Base-by-base conservation (phyloP, 2,888 invertebrate genomes). In the Orgyia antiqua region DNA sequence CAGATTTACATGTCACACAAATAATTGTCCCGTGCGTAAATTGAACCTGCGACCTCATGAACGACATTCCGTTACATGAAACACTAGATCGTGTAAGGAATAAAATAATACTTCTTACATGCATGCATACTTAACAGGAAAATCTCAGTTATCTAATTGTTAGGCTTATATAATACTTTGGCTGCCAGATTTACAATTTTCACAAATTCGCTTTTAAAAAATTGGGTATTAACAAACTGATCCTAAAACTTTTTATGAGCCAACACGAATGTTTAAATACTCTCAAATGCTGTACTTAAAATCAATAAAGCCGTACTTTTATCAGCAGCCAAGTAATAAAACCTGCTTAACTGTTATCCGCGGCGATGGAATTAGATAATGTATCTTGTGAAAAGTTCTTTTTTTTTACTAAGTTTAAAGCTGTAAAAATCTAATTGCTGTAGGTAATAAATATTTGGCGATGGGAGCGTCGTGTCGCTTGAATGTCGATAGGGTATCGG, bases 291-390 rank as follows among this genome's bases (percentile, higher is more conserved):
- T 60, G 66, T 64, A 67, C 72, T 78, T 76, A 77, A 79, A 80
- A 78, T 79, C 79, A 80, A 80, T 84, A 79, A 82, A 78, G 51
- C 64, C 67, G 76, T 79, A 75, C 68, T 78, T 78, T 75, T 75
- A 77, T 77, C 76, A 78, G 61, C 69, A 65, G 64, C 57, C 58
- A 59, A 61, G 80, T 76, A 77, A 83, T 84, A 84, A 84, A 83
- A 77, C 52, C 63, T 63, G 60, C 66, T 80, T 83, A 76, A 82
- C 60, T 76, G 77, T 75, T 71, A 80, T 76, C 75, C 73, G 56
- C 50, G 67, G 65, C 70, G 68, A 72, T 73, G 63, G 71, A 80
- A 80, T 79, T 72, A 73, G 73, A 73, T 75, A 77, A 78, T 78
- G 72, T 73, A 74, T 78, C 73, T 74, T 66, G 65, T 61, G 55